phyloP scores from a whole-genome alignment of 2,888 invertebrate species.

The Deladenus siricidicola region DNA sequence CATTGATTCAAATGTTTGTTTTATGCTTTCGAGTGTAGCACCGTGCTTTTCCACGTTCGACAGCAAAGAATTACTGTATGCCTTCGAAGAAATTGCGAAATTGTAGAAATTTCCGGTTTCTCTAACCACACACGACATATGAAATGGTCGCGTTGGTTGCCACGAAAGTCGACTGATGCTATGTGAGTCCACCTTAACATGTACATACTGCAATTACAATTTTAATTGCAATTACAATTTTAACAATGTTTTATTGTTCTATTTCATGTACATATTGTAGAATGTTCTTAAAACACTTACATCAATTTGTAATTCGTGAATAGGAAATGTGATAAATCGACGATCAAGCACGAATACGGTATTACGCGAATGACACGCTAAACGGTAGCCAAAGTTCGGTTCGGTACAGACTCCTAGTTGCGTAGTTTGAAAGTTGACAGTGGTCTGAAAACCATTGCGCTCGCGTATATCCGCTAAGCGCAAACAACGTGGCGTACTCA shows the following conservation, averaged over 20 bases:
- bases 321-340: constrained; percentile 10
- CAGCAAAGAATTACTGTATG: neutral
- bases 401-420: constrained; percentile 14
- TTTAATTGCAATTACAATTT: neutral
- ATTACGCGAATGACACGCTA: constrained; percentile 17
- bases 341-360: constrained; percentile 19
- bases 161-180: constrained; percentile 7
- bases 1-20: neutral
- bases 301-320: constrained; percentile 21
- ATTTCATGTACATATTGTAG: too few relatives aligned
- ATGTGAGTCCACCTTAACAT: neutral
- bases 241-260: neutral
- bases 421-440: constrained; percentile 11
- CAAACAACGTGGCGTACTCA: constrained; percentile 12
- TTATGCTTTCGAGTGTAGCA: neutral
- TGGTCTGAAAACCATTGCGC: constrained; percentile 18
- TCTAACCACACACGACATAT: constrained; percentile 6
- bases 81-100: constrained; percentile 12
- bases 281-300: constrained; percentile 16
- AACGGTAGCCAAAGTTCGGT: constrained; percentile 10
- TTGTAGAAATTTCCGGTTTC: constrained; percentile 11
- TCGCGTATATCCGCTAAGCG: constrained; percentile 23
- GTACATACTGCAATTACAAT: neutral
- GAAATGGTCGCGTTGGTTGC: constrained; percentile 7
- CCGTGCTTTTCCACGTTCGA: neutral